Conservation (phyloP, 2,888 invertebrate species). For the Eupithecia insigniata region DNA sequence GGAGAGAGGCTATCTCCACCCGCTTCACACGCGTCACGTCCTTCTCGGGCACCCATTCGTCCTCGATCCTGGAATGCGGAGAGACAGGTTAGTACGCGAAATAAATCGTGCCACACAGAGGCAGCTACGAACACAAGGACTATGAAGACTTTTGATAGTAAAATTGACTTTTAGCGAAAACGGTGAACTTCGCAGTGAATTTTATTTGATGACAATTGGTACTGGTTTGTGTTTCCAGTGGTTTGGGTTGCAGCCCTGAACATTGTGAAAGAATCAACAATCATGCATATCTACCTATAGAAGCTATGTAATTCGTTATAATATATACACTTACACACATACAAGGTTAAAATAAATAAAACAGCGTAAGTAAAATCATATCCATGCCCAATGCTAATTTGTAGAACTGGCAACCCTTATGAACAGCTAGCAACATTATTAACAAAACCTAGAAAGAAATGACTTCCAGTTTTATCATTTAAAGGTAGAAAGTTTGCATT, state of each 20-base stretch:
- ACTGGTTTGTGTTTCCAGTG: slow-evolving; percentile 72
- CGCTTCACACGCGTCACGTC: slow-evolving; percentile 86
- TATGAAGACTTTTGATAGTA: neutral
- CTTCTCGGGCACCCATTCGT: slow-evolving; percentile 93
- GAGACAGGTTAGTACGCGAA: slow-evolving; percentile 26
- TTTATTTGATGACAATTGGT: slow-evolving; percentile 15
- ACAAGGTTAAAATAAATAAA: neutral
- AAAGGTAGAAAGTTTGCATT: slow-evolving; percentile 4
- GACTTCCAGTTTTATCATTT: neutral
- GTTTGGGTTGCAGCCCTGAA: slow-evolving; percentile 69
- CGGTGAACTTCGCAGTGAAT: neutral
- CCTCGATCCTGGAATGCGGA: slow-evolving; percentile 87
- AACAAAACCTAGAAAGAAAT: no score
- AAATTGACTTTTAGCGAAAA: neutral
- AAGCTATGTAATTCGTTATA: neutral
- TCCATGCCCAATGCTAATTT: slow-evolving; percentile 25
- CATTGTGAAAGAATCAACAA: slow-evolving; percentile 27
- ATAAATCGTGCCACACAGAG: slow-evolving; percentile 67
- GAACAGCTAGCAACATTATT: slow-evolving; percentile 35
- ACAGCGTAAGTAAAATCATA: slow-evolving; percentile 2
- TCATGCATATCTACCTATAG: slow-evolving; percentile 40
- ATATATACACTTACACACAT: neutral
- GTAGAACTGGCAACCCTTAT: slow-evolving; percentile 65
- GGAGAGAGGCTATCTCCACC: slow-evolving; percentile 82
- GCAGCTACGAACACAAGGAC: slow-evolving; percentile 74